Base-by-base conservation (phyloP, 1,140 invertebrate genomes). In the Mizuhopecten yessoensis region DNA sequence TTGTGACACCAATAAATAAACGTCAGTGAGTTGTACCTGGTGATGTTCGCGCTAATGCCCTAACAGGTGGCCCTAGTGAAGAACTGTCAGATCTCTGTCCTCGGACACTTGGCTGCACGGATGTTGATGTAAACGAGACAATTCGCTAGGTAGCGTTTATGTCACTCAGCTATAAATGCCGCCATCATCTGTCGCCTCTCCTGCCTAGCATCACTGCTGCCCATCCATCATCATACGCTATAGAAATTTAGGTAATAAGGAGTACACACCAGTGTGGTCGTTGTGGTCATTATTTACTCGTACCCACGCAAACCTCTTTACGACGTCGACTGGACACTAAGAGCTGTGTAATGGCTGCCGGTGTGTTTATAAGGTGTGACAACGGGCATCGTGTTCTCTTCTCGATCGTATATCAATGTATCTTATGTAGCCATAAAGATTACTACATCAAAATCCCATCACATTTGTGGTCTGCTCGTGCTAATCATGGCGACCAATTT, bases 111-210 rank as follows among this genome's bases (percentile, higher is more conserved):
- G 57, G 57, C 57, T 75, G n/a, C n/a, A 75, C 57, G 57, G 57
- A 75, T 75, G 57, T 75, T 75, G 57, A 75, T 75, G 57, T 75
- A 75, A 75, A 75, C 23, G 57, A 75, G 57, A 75, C 57, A 75
- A 75, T 29, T 75, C 57, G 17, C 57, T 13, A 75, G 1, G 57
- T 29, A 75, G 57, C n/a, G 57, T 75, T 75, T 75, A 75, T 75
- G 57, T 75, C 57, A 75, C n/a, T n/a, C 3, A 29, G 57, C 57
- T 75, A 75, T 75, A 75, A 75, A 75, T 75, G 57, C 57, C n/a
- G 57, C 57, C 57, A 75, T 75, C 57, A 75, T 75, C 23, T 75
- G 57, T 75, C 57, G 57, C 57, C 45, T 57, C 45, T 7, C 45
- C 57, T 75, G 57, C 9, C n/a, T 3, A 75, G 57, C 57, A 75